Base-by-base conservation (phyloP, 2,888 invertebrate species). In the Epinotia ramella region DNA sequence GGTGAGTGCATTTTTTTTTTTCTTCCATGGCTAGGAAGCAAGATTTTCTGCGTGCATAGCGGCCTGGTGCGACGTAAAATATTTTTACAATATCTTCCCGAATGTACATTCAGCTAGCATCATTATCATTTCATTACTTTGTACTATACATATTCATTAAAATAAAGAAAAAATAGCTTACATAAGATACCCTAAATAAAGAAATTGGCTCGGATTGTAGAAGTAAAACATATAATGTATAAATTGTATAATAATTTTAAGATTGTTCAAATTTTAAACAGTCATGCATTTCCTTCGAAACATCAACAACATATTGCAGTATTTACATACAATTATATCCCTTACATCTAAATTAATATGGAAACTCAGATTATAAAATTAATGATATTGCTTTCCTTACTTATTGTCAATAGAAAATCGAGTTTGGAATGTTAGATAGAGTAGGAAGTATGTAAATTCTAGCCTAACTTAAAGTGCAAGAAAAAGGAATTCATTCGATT, bases 161-260 rank as follows among this genome's bases (percentile, higher is more conserved):
- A 81, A 79, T 80, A 77, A 83, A 80, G 16, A 82, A 81, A 65
- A 68, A 70, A 64, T 60, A 73, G 44, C 71, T 73, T 77, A 69
- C 13, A 57, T 59, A 69, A 70, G 65, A 59, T 67, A 73, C 49
- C 40, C 49, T 78, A 81, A 82, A 84, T 80, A 80, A 84, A 81
- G 80, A 86, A 85, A 92, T 91, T 94, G 94, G 94, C 93, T 94
- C 94, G 94, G 94, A 94, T 94, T 93, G 81, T 79, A 86, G 82
- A 83, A 84, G 64, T 77, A 79, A 81, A 82, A 81, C 79, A 81
- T 81, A 81, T 79, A 76, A 68, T 53, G 53, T 53, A 53, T 7
- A n/a, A 16, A 49, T 49, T 9, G 40, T 40, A 40, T 44, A 40
- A 64, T 65, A 65, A 46, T 46, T 78, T 78, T 68, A 77, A 78